Evolutionary conservation across 2,888 invertebrate genomes (phyloP).

Genomic region (Cataglyphis cursor): DNA sequence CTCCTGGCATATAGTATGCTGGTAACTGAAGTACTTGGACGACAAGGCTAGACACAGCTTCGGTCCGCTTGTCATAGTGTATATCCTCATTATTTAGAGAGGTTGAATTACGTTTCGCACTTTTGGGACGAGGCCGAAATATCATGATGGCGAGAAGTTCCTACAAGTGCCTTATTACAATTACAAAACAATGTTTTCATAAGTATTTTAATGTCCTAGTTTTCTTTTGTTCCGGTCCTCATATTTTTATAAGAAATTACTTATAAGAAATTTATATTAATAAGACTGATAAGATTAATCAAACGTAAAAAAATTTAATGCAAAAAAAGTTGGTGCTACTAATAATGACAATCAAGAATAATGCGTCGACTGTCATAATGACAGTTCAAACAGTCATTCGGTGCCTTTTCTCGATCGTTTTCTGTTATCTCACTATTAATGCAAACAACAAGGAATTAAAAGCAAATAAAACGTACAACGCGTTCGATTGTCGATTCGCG

Average conservation of each 20-base stretch:
- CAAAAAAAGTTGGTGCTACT: too few relatives aligned
- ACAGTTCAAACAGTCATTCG: neutral
- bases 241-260: neutral
- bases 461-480: conserved; percentile 14
- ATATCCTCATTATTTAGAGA: conserved; percentile 45
- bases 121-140: conserved; percentile 7
- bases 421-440: neutral
- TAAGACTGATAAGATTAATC: too few relatives aligned
- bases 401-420: neutral
- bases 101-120: conserved; percentile 25
- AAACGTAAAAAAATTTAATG: too few relatives aligned
- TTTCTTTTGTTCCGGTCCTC: neutral
- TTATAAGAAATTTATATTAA: neutral
- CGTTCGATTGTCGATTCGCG: conserved; percentile 47
- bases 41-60: conserved; percentile 18
- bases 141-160: conserved; percentile 4
- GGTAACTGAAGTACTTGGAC: conserved; percentile 43
- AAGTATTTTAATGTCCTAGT: neutral
- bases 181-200: neutral
- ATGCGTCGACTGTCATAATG: neutral
- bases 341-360: too few relatives aligned
- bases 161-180: neutral
- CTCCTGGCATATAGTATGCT: conserved; percentile 31
- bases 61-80: conserved; percentile 21
- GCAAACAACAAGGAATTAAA: neutral